Percentiles rank a stretch among this genome's conserved stretches.
These are phyloP conservation scores for Orbicella faveolata DNA, from an alignment of 64 coral and sea anemone species.

Conservation along the genomic window DNA sequence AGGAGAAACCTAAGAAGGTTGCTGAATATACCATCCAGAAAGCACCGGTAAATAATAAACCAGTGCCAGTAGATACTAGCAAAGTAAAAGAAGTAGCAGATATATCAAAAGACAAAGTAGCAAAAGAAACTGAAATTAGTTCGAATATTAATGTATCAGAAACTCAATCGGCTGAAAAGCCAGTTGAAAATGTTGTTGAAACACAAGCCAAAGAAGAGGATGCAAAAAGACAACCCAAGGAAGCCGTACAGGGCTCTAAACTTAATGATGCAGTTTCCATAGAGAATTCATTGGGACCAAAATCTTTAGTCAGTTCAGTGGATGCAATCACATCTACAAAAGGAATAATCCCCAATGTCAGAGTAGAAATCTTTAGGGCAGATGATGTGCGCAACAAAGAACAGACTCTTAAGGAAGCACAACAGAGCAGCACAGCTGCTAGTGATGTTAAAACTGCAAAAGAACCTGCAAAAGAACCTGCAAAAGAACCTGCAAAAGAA, in stretches of 20 bases:
- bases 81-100: slow-evolving; percentile 16
- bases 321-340: slow-evolving; percentile 20
- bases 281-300: slow-evolving; percentile 1
- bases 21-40: slow-evolving; percentile 25
- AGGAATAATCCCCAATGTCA: slow-evolving; percentile 20
- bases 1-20: slow-evolving; percentile 6
- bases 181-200: background rate
- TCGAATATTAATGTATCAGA: background rate
- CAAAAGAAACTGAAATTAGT: slow-evolving; percentile 14
- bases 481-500: background rate
- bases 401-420: background rate
- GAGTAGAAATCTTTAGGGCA: slow-evolving; percentile 27
- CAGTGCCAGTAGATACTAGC: background rate
- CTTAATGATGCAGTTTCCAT: background rate
- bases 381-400: background rate
- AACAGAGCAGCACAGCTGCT: background rate
- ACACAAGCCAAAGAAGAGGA: background rate
- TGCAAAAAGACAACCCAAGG: slow-evolving; percentile 27
- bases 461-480: slow-evolving; percentile 3
- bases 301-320: slow-evolving; percentile 27
- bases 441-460: slow-evolving; percentile 28
- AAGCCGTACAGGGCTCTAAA: slow-evolving; percentile 14
- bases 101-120: background rate
- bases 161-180: background rate
- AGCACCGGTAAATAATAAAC: slow-evolving; percentile 13